phyloP scores from a whole-genome alignment of 2,113 vertebrate genomes.

The Pseudopodoces humilis region DNA sequence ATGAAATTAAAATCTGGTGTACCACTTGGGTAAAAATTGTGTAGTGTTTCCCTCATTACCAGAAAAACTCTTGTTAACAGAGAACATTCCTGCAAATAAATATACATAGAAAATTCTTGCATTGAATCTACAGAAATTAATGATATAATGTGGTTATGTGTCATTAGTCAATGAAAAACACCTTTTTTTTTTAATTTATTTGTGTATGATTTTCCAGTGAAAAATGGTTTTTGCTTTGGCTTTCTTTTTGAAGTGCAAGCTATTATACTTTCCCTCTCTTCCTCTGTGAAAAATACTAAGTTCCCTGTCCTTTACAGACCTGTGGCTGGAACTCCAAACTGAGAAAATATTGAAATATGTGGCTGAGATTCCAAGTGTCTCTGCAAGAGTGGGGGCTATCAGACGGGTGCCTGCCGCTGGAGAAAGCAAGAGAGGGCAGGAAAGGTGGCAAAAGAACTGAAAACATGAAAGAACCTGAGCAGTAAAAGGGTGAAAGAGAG shows the following conservation, averaged over 20 bases:
- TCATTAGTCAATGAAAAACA: not conserved
- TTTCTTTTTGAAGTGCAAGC: not conserved
- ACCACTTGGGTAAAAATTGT: not conserved
- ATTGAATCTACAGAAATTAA: not conserved
- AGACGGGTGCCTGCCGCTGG: not conserved
- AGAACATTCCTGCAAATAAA: conserved; percentile 6
- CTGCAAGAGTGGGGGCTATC: not conserved
- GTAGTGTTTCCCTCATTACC: not conserved
- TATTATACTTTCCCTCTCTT: not conserved
- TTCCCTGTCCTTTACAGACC: not conserved
- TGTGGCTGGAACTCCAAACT: not conserved
- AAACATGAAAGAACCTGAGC: not conserved
- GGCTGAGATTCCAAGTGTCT: not conserved
- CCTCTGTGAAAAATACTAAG: not conserved
- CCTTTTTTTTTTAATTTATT: not conserved
- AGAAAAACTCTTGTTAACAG: not conserved
- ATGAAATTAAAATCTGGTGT: conserved; percentile 4
- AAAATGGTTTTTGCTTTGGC: not conserved
- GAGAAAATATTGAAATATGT: not conserved
- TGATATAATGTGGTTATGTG: not conserved
- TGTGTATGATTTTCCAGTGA: not conserved
- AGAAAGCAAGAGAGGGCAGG: not conserved
- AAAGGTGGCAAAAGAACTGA: not conserved
- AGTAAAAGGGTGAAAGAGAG: not conserved
- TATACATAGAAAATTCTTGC: not conserved